Evolutionary conservation across 2,888 invertebrate species (phyloP).

Genomic region (Hypercompe scribonia): DNA sequence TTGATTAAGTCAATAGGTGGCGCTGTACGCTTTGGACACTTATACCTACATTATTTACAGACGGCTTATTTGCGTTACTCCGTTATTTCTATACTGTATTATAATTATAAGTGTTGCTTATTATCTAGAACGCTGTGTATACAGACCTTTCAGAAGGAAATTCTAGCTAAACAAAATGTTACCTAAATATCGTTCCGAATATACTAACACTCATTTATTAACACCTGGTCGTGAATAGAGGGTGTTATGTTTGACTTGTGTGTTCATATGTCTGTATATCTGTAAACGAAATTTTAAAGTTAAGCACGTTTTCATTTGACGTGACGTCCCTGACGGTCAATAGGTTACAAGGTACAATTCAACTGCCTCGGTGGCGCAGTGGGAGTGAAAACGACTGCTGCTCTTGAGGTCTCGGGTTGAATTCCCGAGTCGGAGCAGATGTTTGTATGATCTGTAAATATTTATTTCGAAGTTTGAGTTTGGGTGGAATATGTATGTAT

Average conservation of each 20-base stretch:
- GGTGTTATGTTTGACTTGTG: neutral
- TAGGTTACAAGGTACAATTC: no score
- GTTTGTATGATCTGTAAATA: no score
- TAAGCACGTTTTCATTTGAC: no score
- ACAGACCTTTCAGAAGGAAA: neutral
- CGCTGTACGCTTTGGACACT: conserved; percentile 45
- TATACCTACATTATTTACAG: conserved; percentile 54
- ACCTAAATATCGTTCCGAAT: neutral
- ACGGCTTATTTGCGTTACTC: conserved; percentile 25
- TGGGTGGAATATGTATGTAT: no score
- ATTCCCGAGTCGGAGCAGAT: no score
- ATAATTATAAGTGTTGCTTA: conserved; percentile 34
- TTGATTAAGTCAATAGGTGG: conserved; percentile 71
- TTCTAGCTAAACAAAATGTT: neutral
- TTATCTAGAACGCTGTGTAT: neutral
- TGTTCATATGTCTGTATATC: neutral
- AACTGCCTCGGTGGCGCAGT: no score
- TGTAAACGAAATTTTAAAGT: no score
- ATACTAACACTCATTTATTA: neutral
- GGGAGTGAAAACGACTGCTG: no score
- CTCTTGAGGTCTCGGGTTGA: no score
- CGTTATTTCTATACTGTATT: conserved; percentile 29
- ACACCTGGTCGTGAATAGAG: neutral
- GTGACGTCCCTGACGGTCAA: no score
- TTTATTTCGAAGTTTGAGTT: no score